A percentile compares a stretch with the other conserved stretches of the same genome.
Conservation (phyloP, 2,888 invertebrate genomes). For the Eulithis prunata region DNA sequence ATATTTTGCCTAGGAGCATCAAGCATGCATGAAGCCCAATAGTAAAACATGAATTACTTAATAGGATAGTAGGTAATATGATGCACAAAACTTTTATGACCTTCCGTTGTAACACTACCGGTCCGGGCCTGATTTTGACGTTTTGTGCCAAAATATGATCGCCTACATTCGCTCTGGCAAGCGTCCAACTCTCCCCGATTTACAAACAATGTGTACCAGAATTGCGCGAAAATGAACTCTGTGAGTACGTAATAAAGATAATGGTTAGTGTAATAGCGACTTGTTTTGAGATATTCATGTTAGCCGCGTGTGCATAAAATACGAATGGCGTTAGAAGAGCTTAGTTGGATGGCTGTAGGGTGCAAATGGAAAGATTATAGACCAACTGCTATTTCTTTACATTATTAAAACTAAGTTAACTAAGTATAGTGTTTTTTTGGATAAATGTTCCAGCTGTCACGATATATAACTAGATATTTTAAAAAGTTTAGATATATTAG, state of each 20-base stretch:
- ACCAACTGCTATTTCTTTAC: not conserved
- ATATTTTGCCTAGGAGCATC: no score
- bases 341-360: conserved; percentile 14
- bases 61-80: not conserved
- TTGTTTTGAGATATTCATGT: conserved; percentile 26
- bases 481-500: no score
- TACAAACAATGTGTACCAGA: conserved; percentile 13
- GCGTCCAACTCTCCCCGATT: conserved; percentile 44
- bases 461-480: no score
- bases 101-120: not conserved
- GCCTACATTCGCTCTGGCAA: conserved; percentile 50
- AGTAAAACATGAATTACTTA: no score
- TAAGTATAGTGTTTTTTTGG: no score
- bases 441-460: no score
- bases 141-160: conserved; percentile 59
- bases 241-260: conserved; percentile 31
- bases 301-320: conserved; percentile 26
- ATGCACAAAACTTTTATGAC: not conserved
- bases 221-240: conserved; percentile 45
- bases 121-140: conserved; percentile 44
- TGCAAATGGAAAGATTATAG: conserved; percentile 11
- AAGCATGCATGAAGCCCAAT: no score
- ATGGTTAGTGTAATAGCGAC: conserved; percentile 21
- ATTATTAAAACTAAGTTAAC: no score
- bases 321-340: conserved; percentile 24